These are phyloP conservation scores for Sebastes dallii DNA, from an alignment of 2,797 vertebrate genomes.

Conservation along the genomic window DNA sequence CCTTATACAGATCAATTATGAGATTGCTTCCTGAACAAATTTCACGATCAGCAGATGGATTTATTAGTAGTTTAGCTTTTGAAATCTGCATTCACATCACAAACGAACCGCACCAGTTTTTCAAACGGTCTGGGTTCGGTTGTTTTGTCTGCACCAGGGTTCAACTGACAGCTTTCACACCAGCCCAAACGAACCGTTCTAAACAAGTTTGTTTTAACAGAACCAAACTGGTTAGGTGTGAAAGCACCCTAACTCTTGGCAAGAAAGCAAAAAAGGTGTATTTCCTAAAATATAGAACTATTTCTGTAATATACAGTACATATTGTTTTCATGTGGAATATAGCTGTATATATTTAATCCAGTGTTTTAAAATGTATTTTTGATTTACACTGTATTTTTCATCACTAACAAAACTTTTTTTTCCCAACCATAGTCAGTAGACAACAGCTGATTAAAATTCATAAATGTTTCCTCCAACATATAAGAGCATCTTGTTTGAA, in stretches of 20 bases:
- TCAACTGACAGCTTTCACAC: too few species aligned
- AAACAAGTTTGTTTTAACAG: too few species aligned
- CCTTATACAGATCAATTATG: too few species aligned
- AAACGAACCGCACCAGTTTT: too few species aligned
- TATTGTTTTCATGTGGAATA: background rate
- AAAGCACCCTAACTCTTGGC: background rate
- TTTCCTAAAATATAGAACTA: background rate
- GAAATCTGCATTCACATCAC: too few species aligned
- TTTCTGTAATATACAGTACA: background rate
- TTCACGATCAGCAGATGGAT: too few species aligned
- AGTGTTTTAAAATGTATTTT: slow-evolving; percentile 2
- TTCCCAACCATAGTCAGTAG: background rate
- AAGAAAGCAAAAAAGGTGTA: background rate
- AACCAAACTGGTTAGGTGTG: too few species aligned
- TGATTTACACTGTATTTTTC: background rate
- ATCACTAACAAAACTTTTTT: background rate
- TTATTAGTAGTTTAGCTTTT: too few species aligned
- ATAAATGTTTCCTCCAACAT: background rate
- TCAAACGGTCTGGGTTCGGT: too few species aligned
- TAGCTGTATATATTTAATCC: background rate
- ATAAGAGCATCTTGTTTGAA: background rate
- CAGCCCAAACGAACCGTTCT: too few species aligned
- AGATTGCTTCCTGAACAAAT: too few species aligned
- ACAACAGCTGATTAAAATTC: background rate
- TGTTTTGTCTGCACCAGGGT: too few species aligned